Evolutionary conservation across 2,113 vertebrate species (phyloP).

Genomic region (Tyrannus savana): DNA sequence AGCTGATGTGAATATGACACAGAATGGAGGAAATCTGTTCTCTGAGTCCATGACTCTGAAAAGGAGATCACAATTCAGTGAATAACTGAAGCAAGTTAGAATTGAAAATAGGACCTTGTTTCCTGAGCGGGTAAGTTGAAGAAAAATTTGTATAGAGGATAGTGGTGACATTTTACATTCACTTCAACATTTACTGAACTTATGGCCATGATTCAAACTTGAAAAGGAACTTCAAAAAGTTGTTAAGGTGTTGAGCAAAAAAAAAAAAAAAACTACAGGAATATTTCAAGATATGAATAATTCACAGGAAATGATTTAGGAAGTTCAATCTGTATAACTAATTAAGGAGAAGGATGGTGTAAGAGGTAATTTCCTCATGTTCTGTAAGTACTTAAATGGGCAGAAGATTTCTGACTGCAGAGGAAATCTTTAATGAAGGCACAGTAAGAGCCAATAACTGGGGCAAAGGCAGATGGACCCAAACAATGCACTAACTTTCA

Average conservation of each 20-base stretch:
- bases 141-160: neutral
- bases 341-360: constrained; percentile 34
- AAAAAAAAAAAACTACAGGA: neutral
- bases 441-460: neutral
- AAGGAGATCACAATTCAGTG: neutral
- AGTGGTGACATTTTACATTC: neutral
- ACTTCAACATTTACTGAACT: neutral
- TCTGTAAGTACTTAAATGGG: constrained; percentile 3
- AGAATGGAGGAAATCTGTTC: neutral
- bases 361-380: constrained; percentile 47
- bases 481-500: constrained; percentile 22
- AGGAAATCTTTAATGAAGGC: constrained; percentile 32
- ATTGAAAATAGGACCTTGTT: neutral
- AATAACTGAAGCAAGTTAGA: neutral
- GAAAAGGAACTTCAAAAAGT: neutral
- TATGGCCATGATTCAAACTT: neutral
- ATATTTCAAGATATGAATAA: constrained; percentile 33
- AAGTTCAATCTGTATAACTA: constrained; percentile 57
- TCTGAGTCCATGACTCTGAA: neutral
- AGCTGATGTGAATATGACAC: neutral
- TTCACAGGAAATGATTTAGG: constrained; percentile 46
- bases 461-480: neutral
- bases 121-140: neutral
- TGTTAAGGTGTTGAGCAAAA: neutral
- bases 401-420: constrained; percentile 22